Evolutionary conservation across 2,888 invertebrate genomes (phyloP).

Genomic region (Thereva nobilitata): DNA sequence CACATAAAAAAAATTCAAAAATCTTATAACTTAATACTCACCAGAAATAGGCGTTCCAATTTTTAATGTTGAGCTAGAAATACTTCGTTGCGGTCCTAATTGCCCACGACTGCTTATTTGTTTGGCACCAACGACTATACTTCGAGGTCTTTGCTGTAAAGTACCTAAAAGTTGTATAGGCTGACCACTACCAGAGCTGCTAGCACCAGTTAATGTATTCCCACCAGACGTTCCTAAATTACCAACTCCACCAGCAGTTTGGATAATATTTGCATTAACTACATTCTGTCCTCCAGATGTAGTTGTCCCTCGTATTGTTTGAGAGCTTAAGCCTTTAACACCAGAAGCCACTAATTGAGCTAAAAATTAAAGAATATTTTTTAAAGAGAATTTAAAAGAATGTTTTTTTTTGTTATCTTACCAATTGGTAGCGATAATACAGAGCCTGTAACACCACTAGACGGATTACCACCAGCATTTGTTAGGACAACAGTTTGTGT

Average conservation of each 20-base stretch:
- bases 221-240: conserved; percentile 24
- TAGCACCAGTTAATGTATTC: conserved; percentile 34
- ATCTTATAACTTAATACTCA: conserved; percentile 42
- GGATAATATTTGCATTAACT: conserved; percentile 39
- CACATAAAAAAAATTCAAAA: too few species aligned
- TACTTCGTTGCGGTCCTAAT: conserved; percentile 51
- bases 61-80: conserved; percentile 55
- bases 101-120: conserved; percentile 51
- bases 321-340: conserved; percentile 63
- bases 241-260: conserved; percentile 32
- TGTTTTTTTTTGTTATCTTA: conserved; percentile 49
- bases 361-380: conserved; percentile 43
- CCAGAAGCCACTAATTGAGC: conserved; percentile 68
- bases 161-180: conserved; percentile 53
- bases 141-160: conserved; percentile 54
- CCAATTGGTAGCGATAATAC: conserved; percentile 68
- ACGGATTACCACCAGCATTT: conserved; percentile 45
- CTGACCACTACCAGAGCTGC: conserved; percentile 42
- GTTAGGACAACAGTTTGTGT: conserved; percentile 59
- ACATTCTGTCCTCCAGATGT: conserved; percentile 41
- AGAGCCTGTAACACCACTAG: conserved; percentile 53
- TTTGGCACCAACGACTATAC: conserved; percentile 56
- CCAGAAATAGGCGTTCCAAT: conserved; percentile 54
- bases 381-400: background rate
- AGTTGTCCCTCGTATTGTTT: conserved; percentile 56